Evolutionary conservation across 2,113 vertebrate genomes (phyloP).

Genomic region (Callionymus lyra): DNA sequence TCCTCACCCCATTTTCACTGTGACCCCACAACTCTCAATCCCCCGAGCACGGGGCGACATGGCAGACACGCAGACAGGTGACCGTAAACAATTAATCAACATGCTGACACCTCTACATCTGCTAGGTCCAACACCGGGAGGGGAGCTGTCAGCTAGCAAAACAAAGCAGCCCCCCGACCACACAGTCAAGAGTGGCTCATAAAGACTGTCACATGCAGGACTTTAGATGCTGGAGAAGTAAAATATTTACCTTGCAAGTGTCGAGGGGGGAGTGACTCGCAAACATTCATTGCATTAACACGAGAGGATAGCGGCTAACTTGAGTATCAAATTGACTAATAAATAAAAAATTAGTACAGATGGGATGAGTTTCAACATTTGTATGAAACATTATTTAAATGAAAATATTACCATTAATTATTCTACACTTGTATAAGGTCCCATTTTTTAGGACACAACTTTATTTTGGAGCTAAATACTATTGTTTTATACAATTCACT

Average conservation of each 20-base stretch:
- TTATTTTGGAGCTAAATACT: too few species aligned
- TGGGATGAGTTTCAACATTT: too few species aligned
- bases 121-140: constrained; percentile 63
- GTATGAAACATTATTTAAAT: too few species aligned
- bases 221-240: constrained; percentile 19
- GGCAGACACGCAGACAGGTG: constrained; percentile 73
- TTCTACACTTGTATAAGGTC: too few species aligned
- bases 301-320: constrained; percentile 2
- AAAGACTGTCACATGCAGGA: constrained; percentile 36
- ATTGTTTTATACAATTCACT: too few species aligned
- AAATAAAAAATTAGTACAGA: too few species aligned
- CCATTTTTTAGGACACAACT: background rate
- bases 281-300: constrained; percentile 32
- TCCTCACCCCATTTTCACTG: constrained; percentile 22
- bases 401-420: too few species aligned
- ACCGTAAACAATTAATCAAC: constrained; percentile 78
- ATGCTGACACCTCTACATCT: constrained; percentile 81
- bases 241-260: constrained; percentile 36
- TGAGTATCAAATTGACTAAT: too few species aligned
- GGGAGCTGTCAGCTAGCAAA: constrained; percentile 70
- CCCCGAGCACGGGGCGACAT: constrained; percentile 59
- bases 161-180: constrained; percentile 48
- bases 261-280: constrained; percentile 25
- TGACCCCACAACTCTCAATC: constrained; percentile 53
- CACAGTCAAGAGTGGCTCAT: constrained; percentile 21